These are phyloP conservation scores for Fistularia tabacaria DNA, from an alignment of 2,797 vertebrate species.

Conservation along the genomic window DNA sequence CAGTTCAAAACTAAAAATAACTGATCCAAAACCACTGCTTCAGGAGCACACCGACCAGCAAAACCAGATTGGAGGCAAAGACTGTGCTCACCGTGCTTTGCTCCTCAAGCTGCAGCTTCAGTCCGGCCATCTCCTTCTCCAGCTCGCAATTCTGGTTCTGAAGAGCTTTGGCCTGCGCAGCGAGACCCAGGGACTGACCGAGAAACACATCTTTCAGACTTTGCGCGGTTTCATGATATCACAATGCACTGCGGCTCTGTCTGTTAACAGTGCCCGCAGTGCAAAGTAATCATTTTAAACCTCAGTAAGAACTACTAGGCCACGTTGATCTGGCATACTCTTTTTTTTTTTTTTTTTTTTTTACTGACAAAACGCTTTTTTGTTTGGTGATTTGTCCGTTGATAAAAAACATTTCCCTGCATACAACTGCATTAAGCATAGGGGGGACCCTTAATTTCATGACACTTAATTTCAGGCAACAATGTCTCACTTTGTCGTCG, in stretches of 20 bases:
- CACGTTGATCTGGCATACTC: too few species aligned
- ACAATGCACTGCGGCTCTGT: too few species aligned
- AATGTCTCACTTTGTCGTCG: slow-evolving; percentile 70
- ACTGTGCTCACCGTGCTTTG: slow-evolving; percentile 78
- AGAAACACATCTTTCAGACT: slow-evolving; percentile 9
- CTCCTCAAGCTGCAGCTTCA: slow-evolving; percentile 82
- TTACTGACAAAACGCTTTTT: too few species aligned
- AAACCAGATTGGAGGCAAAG: background rate
- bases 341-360: too few species aligned
- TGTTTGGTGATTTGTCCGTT: too few species aligned
- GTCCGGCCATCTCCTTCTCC: slow-evolving; percentile 79
- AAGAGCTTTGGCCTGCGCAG: slow-evolving; percentile 82
- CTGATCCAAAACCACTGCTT: background rate
- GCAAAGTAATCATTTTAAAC: too few species aligned
- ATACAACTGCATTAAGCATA: too few species aligned
- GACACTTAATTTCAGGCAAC: slow-evolving; percentile 13
- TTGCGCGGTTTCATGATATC: background rate
- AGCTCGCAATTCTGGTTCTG: slow-evolving; percentile 84
- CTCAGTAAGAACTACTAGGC: too few species aligned
- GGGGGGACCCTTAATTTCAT: too few species aligned
- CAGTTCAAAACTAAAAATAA: background rate
- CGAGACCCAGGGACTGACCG: slow-evolving; percentile 73
- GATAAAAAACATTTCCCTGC: too few species aligned
- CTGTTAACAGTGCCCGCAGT: too few species aligned
- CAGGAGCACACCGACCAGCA: background rate